Conservation (phyloP, 2,888 invertebrate genomes). For the Epirrhoe alternata region DNA sequence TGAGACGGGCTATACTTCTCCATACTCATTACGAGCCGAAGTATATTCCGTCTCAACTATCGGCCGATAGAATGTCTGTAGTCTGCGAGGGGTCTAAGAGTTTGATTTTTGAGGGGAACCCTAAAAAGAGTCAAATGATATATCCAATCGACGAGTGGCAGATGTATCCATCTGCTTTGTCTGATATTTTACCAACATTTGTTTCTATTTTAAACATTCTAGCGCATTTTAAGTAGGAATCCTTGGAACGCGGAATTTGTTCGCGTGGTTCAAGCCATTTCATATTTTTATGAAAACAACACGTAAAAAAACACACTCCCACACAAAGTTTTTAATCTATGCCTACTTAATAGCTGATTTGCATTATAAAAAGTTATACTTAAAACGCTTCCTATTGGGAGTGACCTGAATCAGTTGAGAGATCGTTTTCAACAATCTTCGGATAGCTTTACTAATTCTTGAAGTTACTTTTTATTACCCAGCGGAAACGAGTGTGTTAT, state of each 20-base stretch:
- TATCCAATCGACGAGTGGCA: not conserved
- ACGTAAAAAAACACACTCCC: constrained; percentile 8
- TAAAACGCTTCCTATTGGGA: not conserved
- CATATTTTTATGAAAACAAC: constrained; percentile 24
- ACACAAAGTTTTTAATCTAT: constrained; percentile 2
- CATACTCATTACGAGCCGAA: too few species aligned
- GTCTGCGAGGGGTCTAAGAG: too few species aligned
- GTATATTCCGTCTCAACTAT: too few species aligned
- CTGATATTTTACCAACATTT: not conserved
- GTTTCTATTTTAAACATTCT: constrained; percentile 16
- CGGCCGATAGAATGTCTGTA: too few species aligned
- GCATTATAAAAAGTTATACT: not conserved
- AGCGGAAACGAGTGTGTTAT: too few species aligned
- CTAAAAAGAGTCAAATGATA: too few species aligned
- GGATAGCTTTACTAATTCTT: too few species aligned
- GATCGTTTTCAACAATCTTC: too few species aligned
- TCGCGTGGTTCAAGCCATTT: constrained; percentile 30
- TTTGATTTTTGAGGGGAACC: too few species aligned
- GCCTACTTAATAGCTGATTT: constrained; percentile 3
- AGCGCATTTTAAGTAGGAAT: constrained; percentile 12
- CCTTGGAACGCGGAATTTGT: constrained; percentile 25
- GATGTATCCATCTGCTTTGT: not conserved
- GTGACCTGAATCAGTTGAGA: too few species aligned
- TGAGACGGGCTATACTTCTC: too few species aligned
- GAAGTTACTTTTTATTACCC: too few species aligned